These are phyloP conservation scores for Sitta europaea DNA, from an alignment of 2,113 vertebrate species.

Conservation along the genomic window DNA sequence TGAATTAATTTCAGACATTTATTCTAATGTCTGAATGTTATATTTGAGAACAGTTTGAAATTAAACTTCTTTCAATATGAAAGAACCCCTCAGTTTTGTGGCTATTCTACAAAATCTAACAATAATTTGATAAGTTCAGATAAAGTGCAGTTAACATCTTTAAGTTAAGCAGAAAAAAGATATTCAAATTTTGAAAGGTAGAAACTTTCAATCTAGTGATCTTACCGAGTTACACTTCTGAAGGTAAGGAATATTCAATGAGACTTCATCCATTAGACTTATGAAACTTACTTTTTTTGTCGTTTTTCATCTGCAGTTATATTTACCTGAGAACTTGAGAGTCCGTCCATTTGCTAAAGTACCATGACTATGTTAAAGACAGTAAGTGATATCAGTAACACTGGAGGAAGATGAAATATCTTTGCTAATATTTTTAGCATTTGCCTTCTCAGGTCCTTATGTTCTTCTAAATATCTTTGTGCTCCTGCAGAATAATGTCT, in stretches of 20 bases:
- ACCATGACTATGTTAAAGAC: neutral
- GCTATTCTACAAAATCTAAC: neutral
- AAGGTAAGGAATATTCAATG: neutral
- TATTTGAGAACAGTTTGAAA: neutral
- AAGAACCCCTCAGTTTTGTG: fast-evolving
- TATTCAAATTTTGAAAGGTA: neutral
- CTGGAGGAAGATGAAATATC: neutral
- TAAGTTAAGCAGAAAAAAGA: neutral
- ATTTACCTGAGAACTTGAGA: neutral
- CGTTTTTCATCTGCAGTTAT: neutral
- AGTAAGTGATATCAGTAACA: neutral
- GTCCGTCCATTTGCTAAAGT: neutral
- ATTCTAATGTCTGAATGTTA: neutral
- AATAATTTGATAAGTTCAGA: neutral
- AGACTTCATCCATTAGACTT: neutral
- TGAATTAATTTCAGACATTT: neutral
- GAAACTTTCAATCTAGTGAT: neutral
- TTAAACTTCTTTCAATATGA: neutral
- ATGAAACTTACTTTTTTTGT: neutral
- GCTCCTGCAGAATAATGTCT: neutral
- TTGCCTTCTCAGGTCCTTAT: neutral
- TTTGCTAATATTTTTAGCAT: neutral
- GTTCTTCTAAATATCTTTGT: neutral
- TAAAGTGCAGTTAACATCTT: neutral
- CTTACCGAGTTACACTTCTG: neutral